phyloP scores from a whole-genome alignment of 2,113 vertebrate species.

The Esox niger region DNA sequence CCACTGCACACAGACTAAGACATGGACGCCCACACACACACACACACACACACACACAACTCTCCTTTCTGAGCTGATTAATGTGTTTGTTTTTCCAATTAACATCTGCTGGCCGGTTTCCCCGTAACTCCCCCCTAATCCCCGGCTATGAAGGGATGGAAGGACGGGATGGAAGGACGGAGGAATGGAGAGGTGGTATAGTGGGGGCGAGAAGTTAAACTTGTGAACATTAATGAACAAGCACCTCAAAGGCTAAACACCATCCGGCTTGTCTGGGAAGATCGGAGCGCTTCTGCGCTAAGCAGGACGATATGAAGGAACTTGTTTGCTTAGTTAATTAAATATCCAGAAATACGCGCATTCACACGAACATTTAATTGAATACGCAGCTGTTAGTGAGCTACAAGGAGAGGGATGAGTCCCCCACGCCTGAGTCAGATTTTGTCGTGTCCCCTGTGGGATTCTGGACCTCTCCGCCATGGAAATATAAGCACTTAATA shows the following conservation, averaged over 20 bases:
- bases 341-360: background rate
- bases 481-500: conserved; percentile 36
- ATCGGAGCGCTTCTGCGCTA: background rate
- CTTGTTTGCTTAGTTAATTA: background rate
- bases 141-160: conserved; percentile 31
- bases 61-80: conserved; percentile 47
- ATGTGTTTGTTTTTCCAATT: conserved; percentile 68
- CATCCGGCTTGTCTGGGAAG: background rate
- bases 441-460: background rate
- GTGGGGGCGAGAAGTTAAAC: background rate
- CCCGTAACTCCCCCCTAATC: conserved; percentile 47
- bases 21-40: background rate
- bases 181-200: fast-evolving
- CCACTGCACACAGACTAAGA: no score
- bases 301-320: background rate
- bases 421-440: background rate
- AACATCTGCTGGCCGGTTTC: conserved; percentile 49
- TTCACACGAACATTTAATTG: background rate
- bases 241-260: conserved; percentile 8
- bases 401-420: background rate
- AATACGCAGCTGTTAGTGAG: background rate
- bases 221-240: conserved; percentile 14
- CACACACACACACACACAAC: conserved; percentile 20
- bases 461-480: background rate
- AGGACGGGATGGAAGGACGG: background rate